Evolutionary conservation across 2,888 invertebrate genomes (phyloP).

Genomic region (Leucophora obtusa): DNA sequence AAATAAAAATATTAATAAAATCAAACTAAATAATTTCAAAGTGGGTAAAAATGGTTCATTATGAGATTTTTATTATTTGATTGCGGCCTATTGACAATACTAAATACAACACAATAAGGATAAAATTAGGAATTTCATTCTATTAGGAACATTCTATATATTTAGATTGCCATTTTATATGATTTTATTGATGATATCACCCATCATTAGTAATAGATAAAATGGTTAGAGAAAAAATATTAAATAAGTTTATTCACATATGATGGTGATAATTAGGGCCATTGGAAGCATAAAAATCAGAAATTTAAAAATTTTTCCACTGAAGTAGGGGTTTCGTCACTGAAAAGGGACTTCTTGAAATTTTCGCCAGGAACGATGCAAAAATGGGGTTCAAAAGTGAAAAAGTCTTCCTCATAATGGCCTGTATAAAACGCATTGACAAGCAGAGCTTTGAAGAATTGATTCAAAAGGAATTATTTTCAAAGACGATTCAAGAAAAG

Average conservation of each 20-base stretch:
- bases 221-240: not conserved
- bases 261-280: not conserved
- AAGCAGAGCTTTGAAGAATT: no score
- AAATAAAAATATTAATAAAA: conserved; percentile 28
- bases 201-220: not conserved
- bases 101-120: not conserved
- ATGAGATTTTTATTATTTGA: conserved; percentile 19
- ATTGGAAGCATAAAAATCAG: no score
- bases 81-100: not conserved
- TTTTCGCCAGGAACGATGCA: no score
- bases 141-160: not conserved
- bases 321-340: no score
- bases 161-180: not conserved
- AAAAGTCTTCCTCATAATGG: no score
- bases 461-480: no score
- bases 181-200: conserved; percentile 18
- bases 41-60: conserved; percentile 24
- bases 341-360: no score
- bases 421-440: no score
- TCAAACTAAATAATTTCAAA: conserved; percentile 25
- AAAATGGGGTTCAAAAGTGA: no score
- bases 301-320: no score
- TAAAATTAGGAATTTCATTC: not conserved
- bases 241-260: not conserved
- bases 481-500: no score